phyloP scores from a whole-genome alignment of 2,113 vertebrate species.

The Platichthys flesus region DNA sequence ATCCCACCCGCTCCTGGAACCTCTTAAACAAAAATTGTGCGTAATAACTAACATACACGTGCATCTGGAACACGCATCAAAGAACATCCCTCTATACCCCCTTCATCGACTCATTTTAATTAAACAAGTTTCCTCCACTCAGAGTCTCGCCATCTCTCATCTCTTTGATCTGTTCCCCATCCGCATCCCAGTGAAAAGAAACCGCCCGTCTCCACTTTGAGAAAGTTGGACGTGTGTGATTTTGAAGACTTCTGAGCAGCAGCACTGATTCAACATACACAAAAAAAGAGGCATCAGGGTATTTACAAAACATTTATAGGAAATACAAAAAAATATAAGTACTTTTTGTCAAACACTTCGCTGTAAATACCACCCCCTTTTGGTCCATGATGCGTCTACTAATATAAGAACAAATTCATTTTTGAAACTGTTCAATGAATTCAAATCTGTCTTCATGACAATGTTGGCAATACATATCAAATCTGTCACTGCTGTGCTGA shows the following conservation, averaged over 20 bases:
- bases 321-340: constrained; percentile 28
- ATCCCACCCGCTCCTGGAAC: constrained; percentile 63
- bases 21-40: constrained; percentile 69
- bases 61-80: constrained; percentile 77
- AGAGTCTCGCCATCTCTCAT: constrained; percentile 60
- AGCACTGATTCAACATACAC: constrained; percentile 29
- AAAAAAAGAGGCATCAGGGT: constrained; percentile 25
- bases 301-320: constrained; percentile 13
- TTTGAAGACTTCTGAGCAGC: constrained; percentile 40
- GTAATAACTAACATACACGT: constrained; percentile 70
- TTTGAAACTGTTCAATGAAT: constrained; percentile 73
- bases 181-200: constrained; percentile 48
- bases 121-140: constrained; percentile 78
- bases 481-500: constrained; percentile 69
- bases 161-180: constrained; percentile 80
- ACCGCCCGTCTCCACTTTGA: constrained; percentile 59
- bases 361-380: constrained; percentile 32
- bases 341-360: constrained; percentile 32
- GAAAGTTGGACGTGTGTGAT: constrained; percentile 70
- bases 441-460: constrained; percentile 72
- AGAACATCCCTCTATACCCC: constrained; percentile 67
- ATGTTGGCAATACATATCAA: constrained; percentile 69
- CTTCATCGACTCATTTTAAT: constrained; percentile 75
- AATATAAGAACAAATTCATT: constrained; percentile 64
- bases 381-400: constrained; percentile 19